These are phyloP conservation scores for Centropus bengalensis DNA, from an alignment of 2,113 vertebrate species.

Conservation along the genomic window DNA sequence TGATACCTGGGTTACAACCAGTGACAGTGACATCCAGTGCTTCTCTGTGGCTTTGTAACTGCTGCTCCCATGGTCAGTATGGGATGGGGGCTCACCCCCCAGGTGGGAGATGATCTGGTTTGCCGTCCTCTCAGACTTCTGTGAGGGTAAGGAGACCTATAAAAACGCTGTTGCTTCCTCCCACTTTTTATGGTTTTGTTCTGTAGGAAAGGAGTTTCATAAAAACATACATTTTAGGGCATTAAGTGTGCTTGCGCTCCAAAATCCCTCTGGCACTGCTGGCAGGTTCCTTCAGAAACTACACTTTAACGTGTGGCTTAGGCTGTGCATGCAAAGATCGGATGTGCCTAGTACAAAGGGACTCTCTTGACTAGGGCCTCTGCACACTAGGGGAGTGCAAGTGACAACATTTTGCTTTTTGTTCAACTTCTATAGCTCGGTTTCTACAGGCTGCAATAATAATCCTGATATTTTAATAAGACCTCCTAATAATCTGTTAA, in stretches of 20 bases:
- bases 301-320: not conserved
- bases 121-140: not conserved
- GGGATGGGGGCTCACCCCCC: not conserved
- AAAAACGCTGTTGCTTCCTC: not conserved
- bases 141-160: not conserved
- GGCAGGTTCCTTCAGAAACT: not conserved
- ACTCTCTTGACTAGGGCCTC: not conserved
- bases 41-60: not conserved
- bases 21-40: not conserved
- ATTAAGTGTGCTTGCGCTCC: not conserved
- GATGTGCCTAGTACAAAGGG: not conserved
- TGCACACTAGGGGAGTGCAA: fast-evolving
- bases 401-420: not conserved
- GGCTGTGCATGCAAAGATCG: not conserved
- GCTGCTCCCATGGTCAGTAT: not conserved
- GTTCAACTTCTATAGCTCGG: not conserved
- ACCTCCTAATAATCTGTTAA: not conserved
- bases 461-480: not conserved
- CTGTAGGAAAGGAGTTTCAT: not conserved
- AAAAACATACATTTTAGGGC: fast-evolving
- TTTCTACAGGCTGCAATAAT: not conserved
- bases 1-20: not conserved
- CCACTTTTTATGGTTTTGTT: not conserved
- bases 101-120: not conserved
- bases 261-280: not conserved